Percentiles rank a stretch among this genome's conserved stretches.
Conservation (phyloP, 2,888 invertebrate genomes). For the Morpho deidamia region DNA sequence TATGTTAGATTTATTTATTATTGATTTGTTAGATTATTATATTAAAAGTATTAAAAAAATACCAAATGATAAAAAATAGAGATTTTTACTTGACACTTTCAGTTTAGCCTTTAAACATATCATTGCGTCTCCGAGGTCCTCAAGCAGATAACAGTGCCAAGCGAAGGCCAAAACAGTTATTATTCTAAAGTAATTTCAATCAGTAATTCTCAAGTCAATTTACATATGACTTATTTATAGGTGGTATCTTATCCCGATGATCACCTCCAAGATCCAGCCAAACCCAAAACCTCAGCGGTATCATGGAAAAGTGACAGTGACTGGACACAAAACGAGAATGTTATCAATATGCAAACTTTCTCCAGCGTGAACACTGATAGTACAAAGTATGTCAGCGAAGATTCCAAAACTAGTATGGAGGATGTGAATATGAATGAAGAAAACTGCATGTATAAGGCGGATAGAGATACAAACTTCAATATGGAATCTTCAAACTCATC, state of each 20-base stretch:
- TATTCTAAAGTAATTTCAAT: no score
- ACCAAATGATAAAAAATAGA: no score
- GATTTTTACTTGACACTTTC: no score
- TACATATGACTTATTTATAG: slow-evolving; percentile 30
- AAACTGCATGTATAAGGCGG: slow-evolving; percentile 68
- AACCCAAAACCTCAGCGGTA: slow-evolving; percentile 67
- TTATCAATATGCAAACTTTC: slow-evolving; percentile 59
- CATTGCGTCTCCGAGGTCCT: no score
- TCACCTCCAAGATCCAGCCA: slow-evolving; percentile 62
- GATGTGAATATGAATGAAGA: slow-evolving; percentile 70
- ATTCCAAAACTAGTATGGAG: slow-evolving; percentile 68
- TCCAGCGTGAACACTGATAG: slow-evolving; percentile 52
- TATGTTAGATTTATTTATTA: no score
- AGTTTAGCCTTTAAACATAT: no score
- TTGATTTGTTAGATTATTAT: no score
- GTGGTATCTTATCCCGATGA: slow-evolving; percentile 71
- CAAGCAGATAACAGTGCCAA: no score
- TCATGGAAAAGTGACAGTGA: slow-evolving; percentile 64
- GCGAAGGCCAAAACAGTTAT: no score
- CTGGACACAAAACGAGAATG: slow-evolving; percentile 59
- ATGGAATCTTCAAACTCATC: slow-evolving; percentile 74
- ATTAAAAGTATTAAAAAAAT: no score
- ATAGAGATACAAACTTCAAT: slow-evolving; percentile 67
- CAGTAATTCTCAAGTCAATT: no score
- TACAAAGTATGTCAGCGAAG: slow-evolving; percentile 65